phyloP scores from a whole-genome alignment of 2,797 vertebrate species.

The Okamejei kenojei region DNA sequence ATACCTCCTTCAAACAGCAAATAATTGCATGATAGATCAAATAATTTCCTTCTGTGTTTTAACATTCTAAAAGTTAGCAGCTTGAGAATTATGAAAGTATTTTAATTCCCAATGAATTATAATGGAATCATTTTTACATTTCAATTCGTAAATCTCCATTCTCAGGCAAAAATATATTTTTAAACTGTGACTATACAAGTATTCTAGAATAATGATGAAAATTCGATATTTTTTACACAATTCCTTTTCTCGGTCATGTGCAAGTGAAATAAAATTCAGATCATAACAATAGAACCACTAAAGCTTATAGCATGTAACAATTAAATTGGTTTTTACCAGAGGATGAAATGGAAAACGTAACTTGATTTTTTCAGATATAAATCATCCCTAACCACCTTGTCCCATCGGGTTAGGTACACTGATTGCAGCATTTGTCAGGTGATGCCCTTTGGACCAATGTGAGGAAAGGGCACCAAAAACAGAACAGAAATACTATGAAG shows the following conservation, averaged over 20 bases:
- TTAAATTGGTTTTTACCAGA: constrained; percentile 30
- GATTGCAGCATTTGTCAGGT: constrained; percentile 38
- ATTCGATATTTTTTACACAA: too few species aligned
- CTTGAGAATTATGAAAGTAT: not conserved
- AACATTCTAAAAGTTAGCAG: not conserved
- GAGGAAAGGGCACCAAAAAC: constrained; percentile 27
- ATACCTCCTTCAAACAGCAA: not conserved
- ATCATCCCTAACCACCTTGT: constrained; percentile 36
- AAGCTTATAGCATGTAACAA: constrained; percentile 18
- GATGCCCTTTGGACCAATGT: constrained; percentile 37
- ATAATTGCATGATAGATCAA: not conserved
- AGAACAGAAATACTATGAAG: constrained; percentile 9
- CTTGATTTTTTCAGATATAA: constrained; percentile 28
- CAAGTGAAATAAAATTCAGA: constrained; percentile 14
- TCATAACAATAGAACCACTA: constrained; percentile 12
- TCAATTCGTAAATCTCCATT: not conserved
- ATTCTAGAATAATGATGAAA: not conserved
- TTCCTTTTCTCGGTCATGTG: not conserved
- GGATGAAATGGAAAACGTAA: constrained; percentile 34
- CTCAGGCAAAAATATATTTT: not conserved
- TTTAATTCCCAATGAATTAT: not conserved
- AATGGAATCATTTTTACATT: not conserved
- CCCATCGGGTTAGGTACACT: constrained; percentile 28
- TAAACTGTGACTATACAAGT: not conserved
- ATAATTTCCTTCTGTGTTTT: not conserved